phyloP scores from a whole-genome alignment of 2,797 vertebrate genomes.

The Pangasius mekongensis region DNA sequence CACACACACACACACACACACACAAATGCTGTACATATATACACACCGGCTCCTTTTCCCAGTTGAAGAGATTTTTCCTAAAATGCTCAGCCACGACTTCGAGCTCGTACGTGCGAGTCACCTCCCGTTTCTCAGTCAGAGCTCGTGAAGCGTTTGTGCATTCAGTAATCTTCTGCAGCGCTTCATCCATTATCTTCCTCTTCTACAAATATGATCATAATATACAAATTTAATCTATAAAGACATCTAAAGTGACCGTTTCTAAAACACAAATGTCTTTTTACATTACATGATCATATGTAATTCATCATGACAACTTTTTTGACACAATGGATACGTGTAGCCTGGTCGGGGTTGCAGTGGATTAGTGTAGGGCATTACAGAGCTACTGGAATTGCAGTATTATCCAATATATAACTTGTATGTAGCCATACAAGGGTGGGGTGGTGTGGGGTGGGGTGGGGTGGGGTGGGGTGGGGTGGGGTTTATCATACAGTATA shows the following conservation, averaged over 20 bases:
- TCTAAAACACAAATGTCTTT: background rate
- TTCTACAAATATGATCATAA: background rate
- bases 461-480: too few species aligned
- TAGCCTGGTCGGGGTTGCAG: too few species aligned
- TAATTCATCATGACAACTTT: background rate
- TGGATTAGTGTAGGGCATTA: too few species aligned
- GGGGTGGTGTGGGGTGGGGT: too few species aligned
- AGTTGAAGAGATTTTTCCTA: slow-evolving; percentile 5
- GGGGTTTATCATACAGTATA: too few species aligned
- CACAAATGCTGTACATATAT: background rate
- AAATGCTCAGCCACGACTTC: slow-evolving; percentile 24
- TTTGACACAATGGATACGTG: background rate
- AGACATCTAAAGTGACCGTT: background rate
- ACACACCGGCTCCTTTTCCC: slow-evolving; percentile 11
- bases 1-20: background rate
- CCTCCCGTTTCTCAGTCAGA: background rate
- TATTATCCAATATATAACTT: too few species aligned
- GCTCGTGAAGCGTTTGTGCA: background rate
- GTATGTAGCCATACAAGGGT: too few species aligned
- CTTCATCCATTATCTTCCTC: background rate
- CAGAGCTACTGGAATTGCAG: too few species aligned
- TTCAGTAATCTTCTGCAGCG: slow-evolving; percentile 10
- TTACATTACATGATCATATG: background rate
- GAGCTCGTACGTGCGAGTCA: slow-evolving; percentile 4
- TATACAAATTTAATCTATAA: background rate